A percentile compares a stretch with the other conserved stretches of the same genome.
Conservation (phyloP, 2,797 vertebrate species). For the Ciconia nigra region DNA sequence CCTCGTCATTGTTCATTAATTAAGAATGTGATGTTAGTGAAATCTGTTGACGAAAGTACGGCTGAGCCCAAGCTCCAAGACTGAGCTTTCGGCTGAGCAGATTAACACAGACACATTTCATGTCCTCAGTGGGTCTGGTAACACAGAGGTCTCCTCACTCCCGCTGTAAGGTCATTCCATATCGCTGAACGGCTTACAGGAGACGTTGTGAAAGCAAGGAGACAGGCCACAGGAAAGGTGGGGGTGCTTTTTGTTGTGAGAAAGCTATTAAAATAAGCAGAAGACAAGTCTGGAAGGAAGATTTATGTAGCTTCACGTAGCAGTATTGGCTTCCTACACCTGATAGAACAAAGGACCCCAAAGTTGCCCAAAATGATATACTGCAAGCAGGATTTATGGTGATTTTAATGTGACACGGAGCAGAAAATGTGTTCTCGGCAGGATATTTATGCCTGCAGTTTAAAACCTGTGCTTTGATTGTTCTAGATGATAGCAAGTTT, state of each 20-base stretch:
- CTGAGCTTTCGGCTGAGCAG: not conserved
- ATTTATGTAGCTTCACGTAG: slow-evolving; percentile 32
- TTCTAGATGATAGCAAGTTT: slow-evolving; percentile 90
- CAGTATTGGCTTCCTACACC: not conserved
- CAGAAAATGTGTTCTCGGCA: slow-evolving; percentile 25
- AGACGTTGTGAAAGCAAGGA: not conserved
- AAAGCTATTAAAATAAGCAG: slow-evolving; percentile 2
- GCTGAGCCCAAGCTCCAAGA: not conserved
- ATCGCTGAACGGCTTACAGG: not conserved
- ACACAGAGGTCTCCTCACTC: not conserved
- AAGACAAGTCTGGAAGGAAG: not conserved
- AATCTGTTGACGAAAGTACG: not conserved
- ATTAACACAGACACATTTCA: not conserved
- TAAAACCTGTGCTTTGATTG: slow-evolving; percentile 36
- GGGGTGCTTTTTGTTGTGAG: not conserved
- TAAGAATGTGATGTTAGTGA: not conserved
- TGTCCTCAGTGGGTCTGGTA: not conserved
- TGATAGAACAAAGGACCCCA: not conserved
- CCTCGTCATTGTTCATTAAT: slow-evolving; percentile 5
- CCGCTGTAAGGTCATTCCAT: not conserved
- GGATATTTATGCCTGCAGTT: slow-evolving; percentile 38
- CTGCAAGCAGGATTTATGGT: slow-evolving; percentile 9
- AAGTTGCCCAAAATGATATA: slow-evolving; percentile 12
- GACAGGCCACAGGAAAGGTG: not conserved
- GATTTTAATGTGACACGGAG: slow-evolving; percentile 23